phyloP scores from a whole-genome alignment of 37 sponge, comb jelly and placozoan genomes.

The Chondrosia reniformis region DNA sequence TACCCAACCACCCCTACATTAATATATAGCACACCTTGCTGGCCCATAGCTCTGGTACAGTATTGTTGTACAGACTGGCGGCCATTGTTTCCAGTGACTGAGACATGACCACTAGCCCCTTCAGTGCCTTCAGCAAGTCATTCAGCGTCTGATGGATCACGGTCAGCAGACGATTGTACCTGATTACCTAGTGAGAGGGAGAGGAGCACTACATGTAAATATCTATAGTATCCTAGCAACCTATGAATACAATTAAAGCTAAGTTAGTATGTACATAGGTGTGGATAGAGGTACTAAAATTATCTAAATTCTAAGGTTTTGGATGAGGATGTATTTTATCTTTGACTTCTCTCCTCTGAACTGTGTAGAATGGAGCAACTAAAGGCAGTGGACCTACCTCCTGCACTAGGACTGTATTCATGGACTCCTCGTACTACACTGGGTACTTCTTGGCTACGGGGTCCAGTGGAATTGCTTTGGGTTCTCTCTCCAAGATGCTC shows the following conservation, averaged over 20 bases:
- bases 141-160: conserved; percentile 61
- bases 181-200: conserved; percentile 68
- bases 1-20: background rate
- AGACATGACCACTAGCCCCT: conserved; percentile 95
- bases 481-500: conserved; percentile 68
- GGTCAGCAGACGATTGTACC: conserved; percentile 82
- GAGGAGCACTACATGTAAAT: no score
- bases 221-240: no score
- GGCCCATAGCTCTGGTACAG: conserved; percentile 88
- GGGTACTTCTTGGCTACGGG: conserved; percentile 85
- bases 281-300: no score
- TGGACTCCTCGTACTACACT: conserved; percentile 94
- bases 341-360: no score
- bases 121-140: conserved; percentile 88
- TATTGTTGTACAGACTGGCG: conserved; percentile 84
- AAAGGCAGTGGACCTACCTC: conserved; percentile 65
- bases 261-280: no score
- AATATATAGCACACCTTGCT: conserved; percentile 38
- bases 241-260: no score
- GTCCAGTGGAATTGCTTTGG: conserved; percentile 58
- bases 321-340: no score
- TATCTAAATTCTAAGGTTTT: no score
- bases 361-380: no score
- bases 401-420: conserved; percentile 97
- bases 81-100: conserved; percentile 91